These are phyloP conservation scores for Ailuropoda melanoleuca DNA, from an alignment of 2,113 vertebrate species.

Conservation along the genomic window DNA sequence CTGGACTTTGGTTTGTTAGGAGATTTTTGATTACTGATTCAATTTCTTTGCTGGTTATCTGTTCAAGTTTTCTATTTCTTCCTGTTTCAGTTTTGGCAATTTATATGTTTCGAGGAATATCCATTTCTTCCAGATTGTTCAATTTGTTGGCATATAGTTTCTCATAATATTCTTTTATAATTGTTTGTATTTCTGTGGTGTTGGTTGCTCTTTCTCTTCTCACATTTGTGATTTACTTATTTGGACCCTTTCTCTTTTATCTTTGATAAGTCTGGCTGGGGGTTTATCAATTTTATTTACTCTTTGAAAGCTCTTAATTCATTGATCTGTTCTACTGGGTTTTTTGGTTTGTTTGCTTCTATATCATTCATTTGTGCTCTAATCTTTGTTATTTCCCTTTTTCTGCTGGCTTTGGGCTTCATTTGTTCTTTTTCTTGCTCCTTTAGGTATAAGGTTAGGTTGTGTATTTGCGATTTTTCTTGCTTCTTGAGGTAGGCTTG, in stretches of 20 bases:
- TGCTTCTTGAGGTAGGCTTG: background rate
- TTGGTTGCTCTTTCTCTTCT: background rate
- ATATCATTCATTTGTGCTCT: background rate
- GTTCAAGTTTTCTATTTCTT: background rate
- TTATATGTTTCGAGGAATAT: background rate
- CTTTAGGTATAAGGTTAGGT: background rate
- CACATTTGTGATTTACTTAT: no score
- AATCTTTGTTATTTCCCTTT: background rate
- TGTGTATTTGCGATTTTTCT: background rate
- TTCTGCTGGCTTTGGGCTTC: background rate
- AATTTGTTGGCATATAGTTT: background rate
- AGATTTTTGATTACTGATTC: background rate
- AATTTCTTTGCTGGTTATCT: background rate
- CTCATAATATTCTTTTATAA: background rate
- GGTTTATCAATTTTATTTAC: background rate
- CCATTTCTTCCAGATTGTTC: background rate
- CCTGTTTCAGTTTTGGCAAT: background rate
- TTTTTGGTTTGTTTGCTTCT: background rate
- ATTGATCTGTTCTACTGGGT: background rate
- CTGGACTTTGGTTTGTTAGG: background rate
- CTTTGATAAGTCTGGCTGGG: background rate
- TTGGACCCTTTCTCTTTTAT: no score
- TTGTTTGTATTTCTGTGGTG: background rate
- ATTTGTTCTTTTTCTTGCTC: background rate
- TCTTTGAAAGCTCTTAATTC: background rate